Percentiles rank a stretch among this genome's conserved stretches.
phyloP scores from a whole-genome alignment of 2,113 vertebrate genomes.

The Oryzias melastigma region DNA sequence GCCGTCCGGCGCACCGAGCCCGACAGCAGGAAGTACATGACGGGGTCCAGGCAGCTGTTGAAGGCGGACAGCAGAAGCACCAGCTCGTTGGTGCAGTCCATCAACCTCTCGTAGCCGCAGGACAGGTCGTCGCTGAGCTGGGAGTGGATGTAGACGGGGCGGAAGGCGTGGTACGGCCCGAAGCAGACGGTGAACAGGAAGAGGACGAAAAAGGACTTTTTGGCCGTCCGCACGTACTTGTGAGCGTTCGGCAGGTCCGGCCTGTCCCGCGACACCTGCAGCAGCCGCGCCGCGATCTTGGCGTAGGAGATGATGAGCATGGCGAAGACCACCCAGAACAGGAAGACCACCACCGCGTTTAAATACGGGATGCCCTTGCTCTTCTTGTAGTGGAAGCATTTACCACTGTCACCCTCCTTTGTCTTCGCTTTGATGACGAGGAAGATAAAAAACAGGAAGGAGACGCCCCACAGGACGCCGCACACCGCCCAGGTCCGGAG shows the following conservation, averaged over 20 bases:
- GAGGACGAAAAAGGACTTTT: slow-evolving; percentile 88
- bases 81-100: slow-evolving; percentile 85
- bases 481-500: slow-evolving; percentile 72
- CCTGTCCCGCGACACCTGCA: slow-evolving; percentile 78
- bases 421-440: slow-evolving; percentile 71
- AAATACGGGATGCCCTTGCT: slow-evolving; percentile 79
- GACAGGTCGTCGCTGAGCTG: slow-evolving; percentile 64
- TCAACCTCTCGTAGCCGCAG: slow-evolving; percentile 46
- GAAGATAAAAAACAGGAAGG: slow-evolving; percentile 65
- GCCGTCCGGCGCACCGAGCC: slow-evolving; percentile 83
- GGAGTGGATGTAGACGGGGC: slow-evolving; percentile 82
- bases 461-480: slow-evolving; percentile 75
- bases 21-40: slow-evolving; percentile 93
- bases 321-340: slow-evolving; percentile 87
- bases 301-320: slow-evolving; percentile 82
- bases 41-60: slow-evolving; percentile 92
- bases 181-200: slow-evolving; percentile 91
- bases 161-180: slow-evolving; percentile 87
- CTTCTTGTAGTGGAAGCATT: slow-evolving; percentile 84
- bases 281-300: slow-evolving; percentile 82
- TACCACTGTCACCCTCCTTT: slow-evolving; percentile 11
- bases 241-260: slow-evolving; percentile 83
- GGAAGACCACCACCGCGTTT: slow-evolving; percentile 75
- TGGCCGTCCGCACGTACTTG: slow-evolving; percentile 79
- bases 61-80: slow-evolving; percentile 88